These are phyloP conservation scores for Muraenolepis orangiensis DNA, from an alignment of 2,797 vertebrate species.

Conservation along the genomic window DNA sequence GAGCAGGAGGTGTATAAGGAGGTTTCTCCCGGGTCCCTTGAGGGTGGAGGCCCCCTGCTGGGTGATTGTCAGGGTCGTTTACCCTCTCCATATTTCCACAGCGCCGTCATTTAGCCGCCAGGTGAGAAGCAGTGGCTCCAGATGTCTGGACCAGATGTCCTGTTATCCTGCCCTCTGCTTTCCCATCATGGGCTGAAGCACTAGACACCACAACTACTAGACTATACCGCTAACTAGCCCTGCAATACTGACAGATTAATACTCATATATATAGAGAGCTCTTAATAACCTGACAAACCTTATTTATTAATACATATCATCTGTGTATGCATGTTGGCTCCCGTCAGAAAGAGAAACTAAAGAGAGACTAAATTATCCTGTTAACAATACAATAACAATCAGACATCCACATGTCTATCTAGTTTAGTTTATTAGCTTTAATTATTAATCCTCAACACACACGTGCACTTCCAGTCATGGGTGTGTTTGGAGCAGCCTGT, in stretches of 20 bases:
- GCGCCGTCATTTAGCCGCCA: conserved; percentile 76
- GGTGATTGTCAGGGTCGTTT: conserved; percentile 76
- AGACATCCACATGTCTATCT: not conserved
- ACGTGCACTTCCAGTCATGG: no score
- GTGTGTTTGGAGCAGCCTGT: no score
- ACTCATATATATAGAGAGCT: no score
- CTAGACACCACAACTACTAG: no score
- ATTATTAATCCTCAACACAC: no score
- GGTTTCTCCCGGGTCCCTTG: no score
- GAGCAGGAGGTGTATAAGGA: no score
- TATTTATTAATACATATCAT: not conserved
- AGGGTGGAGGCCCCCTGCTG: conserved; percentile 65
- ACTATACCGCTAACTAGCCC: no score
- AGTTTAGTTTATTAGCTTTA: not conserved
- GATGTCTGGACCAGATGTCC: conserved; percentile 79
- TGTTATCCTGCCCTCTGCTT: no score
- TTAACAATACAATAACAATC: not conserved
- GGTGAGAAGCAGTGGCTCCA: conserved; percentile 77
- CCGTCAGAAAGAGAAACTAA: not conserved
- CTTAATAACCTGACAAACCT: no score
- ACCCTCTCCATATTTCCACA: conserved; percentile 74
- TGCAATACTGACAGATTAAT: no score
- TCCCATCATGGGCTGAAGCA: no score
- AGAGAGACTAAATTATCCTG: not conserved
- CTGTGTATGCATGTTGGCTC: not conserved